A percentile compares a stretch with the other conserved stretches of the same genome.
These are phyloP conservation scores for Craniophora ligustri DNA, from an alignment of 2,888 invertebrate genomes.

Conservation along the genomic window DNA sequence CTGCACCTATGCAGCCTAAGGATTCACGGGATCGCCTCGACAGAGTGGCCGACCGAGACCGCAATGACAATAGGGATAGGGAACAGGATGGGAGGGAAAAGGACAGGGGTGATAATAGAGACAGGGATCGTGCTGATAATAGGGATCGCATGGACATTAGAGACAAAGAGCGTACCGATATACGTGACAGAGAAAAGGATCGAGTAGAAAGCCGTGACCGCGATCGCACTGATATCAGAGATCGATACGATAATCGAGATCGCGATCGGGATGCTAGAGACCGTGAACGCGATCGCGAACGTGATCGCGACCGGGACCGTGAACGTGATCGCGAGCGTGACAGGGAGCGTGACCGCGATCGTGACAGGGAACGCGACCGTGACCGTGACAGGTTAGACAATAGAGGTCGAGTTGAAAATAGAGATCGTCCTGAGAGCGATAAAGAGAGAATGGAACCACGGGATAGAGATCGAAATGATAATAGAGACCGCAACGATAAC, in stretches of 20 bases:
- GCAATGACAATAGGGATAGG: conserved; percentile 73
- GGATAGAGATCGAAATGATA: conserved; percentile 74
- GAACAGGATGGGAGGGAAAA: conserved; percentile 67
- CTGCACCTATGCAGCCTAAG: conserved; percentile 66
- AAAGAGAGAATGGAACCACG: conserved; percentile 40
- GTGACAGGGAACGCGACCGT: conserved; percentile 66
- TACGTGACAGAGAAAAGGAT: conserved; percentile 61
- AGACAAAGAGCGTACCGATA: conserved; percentile 69
- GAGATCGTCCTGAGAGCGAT: conserved; percentile 58
- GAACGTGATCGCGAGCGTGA: conserved; percentile 75
- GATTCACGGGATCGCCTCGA: conserved; percentile 68
- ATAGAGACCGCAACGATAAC: conserved; percentile 55
- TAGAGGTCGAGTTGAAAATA: conserved; percentile 64
- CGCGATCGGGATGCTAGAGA: conserved; percentile 66
- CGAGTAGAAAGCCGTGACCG: conserved; percentile 56
- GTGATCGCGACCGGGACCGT: conserved; percentile 57
- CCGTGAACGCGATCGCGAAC: conserved; percentile 50
- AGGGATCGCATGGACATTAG: conserved; percentile 74
- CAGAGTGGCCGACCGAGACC: conserved; percentile 69
- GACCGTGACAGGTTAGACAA: conserved; percentile 58
- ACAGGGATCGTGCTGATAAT: conserved; percentile 62
- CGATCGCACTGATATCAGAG: conserved; percentile 80
- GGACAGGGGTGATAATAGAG: conserved; percentile 67
- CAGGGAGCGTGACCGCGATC: conserved; percentile 75
- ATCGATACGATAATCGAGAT: conserved; percentile 58